Conservation (phyloP, 2,888 invertebrate species). For the Cryptocheilus praepositus region DNA sequence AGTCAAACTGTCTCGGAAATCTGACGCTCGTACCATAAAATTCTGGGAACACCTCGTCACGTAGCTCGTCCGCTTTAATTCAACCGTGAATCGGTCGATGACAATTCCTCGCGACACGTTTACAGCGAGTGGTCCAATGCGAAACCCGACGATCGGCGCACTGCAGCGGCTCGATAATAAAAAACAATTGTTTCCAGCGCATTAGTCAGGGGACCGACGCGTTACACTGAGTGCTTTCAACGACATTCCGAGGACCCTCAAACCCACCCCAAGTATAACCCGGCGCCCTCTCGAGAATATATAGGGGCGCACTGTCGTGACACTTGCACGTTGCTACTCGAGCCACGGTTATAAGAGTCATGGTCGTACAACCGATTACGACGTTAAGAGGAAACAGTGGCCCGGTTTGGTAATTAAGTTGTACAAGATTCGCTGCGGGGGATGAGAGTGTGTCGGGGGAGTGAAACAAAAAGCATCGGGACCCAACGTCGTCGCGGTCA, state of each 20-base stretch:
- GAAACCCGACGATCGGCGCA: conserved; percentile 1
- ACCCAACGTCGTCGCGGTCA: too few species aligned
- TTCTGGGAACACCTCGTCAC: too few species aligned
- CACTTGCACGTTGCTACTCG: conserved; percentile 57
- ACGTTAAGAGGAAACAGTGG: conserved; percentile 52
- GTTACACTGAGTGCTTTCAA: conserved; percentile 45
- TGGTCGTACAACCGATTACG: conserved; percentile 41
- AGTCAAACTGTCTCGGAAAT: neutral
- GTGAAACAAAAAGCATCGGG: too few species aligned
- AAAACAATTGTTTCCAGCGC: conserved; percentile 66
- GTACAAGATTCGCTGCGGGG: neutral
- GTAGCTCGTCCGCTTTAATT: too few species aligned
- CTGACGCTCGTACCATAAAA: too few species aligned
- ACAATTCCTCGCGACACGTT: too few species aligned
- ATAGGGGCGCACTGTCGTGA: conserved; percentile 67
- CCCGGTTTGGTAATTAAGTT: conserved; percentile 45
- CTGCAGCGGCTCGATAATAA: conserved; percentile 33
- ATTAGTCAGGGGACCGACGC: conserved; percentile 50
- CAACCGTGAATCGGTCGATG: too few species aligned
- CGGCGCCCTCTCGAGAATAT: conserved; percentile 40
- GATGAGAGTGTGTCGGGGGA: too few species aligned
- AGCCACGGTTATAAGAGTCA: conserved; percentile 53
- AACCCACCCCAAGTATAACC: conserved; percentile 45
- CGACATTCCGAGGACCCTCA: conserved; percentile 43
- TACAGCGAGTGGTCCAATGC: neutral